Evolutionary conservation across 2,797 vertebrate species (phyloP), one percentile per base, ranked within the genome.

Genomic region (Mallotus villosus): DNA sequence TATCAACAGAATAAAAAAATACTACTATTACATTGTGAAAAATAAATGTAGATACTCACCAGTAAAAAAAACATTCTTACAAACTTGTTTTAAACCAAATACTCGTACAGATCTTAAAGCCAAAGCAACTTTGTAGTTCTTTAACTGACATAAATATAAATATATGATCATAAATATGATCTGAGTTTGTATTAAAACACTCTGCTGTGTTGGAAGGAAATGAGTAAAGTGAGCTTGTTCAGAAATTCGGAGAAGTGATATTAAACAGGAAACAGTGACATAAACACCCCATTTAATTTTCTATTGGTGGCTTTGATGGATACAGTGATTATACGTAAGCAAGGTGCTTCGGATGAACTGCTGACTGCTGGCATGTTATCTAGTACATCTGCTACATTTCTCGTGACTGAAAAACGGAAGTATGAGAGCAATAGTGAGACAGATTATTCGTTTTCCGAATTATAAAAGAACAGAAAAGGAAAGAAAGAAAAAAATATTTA

Each of bases 221-320:
- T 41, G 3, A 69, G 17, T 14, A 14, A 8, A 19, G 21, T 81
- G 63, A 70, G 2, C 67, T 7, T 1, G 77, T 75, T 71, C 73
- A 75, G 19, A 68, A 37, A 17, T 82, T 76, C 66, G 70, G 46
- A 79, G 74, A 85, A 81, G 49, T 79, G 58, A 5, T 51, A 14
- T 67, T 57, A 72, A 87, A 85, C 85, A 89, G 89, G 88, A 90
- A 89, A 77, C 51, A 27, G 46, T 51, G 1, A 74, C 72, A 78
- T 60, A 78, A 46, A 1, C 4, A 32, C 34, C 41, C 24, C 24
- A 25, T 59, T 61, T 17, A 63, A 3, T 5, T 34, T 0, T 46
- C 17, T 61, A 25, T 32, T 66, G 8, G 22, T 62, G 27, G 14
- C 32, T 27, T 4, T 27, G 19, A 3, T 46, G 41, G 41, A 46